Percentiles rank a stretch among this genome's conserved stretches.
phyloP scores from a whole-genome alignment of 1,140 invertebrate species.

The Idris sp. region DNA sequence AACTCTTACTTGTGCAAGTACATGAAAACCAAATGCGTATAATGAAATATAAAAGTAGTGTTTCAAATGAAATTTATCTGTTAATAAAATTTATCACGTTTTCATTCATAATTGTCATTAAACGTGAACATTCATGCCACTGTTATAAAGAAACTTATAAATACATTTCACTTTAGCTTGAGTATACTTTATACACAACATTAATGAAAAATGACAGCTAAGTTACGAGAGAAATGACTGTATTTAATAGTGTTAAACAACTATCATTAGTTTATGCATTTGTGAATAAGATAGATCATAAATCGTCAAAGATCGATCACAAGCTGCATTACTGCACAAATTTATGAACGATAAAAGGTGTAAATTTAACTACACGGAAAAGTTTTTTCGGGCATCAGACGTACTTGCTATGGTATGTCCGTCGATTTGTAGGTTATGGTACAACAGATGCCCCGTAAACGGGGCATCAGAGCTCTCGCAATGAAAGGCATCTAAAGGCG shows the following conservation, averaged over 20 bases:
- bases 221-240: slow-evolving; percentile 15
- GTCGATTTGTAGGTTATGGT: no score
- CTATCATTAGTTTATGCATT: slow-evolving; percentile 31
- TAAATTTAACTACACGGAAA: slow-evolving; percentile 74
- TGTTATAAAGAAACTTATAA: slow-evolving; percentile 30
- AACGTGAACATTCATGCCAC: slow-evolving; percentile 16
- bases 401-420: no score
- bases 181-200: slow-evolving; percentile 18
- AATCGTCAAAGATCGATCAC: slow-evolving; percentile 49
- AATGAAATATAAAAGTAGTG: slow-evolving; percentile 31
- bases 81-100: slow-evolving; percentile 34
- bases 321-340: slow-evolving; percentile 66
- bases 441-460: no score
- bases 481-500: no score
- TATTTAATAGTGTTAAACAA: slow-evolving; percentile 29
- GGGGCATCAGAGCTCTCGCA: no score
- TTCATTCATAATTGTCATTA: slow-evolving; percentile 45
- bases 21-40: slow-evolving; percentile 18
- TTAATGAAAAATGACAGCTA: slow-evolving; percentile 20
- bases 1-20: slow-evolving; percentile 5
- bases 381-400: no score
- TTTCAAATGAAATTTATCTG: slow-evolving; percentile 34
- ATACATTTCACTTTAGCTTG: slow-evolving; percentile 43
- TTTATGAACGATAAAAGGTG: slow-evolving; percentile 74
- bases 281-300: slow-evolving; percentile 51